Percentiles rank a stretch among this genome's conserved stretches.
These are phyloP conservation scores for Watsonalla cultraria DNA, from an alignment of 2,888 invertebrate genomes.

Conservation along the genomic window DNA sequence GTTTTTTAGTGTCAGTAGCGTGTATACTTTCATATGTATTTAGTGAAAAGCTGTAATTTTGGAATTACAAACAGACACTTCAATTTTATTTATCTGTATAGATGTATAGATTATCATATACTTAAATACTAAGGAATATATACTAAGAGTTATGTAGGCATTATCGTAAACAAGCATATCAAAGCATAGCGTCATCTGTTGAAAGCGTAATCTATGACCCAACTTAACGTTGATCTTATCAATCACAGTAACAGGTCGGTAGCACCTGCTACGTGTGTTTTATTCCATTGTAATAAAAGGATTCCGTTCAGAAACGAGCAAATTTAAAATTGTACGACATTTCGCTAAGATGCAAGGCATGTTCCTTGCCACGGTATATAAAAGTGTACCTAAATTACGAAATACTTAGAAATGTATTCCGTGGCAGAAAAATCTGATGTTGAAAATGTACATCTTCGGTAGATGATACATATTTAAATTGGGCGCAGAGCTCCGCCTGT, in stretches of 20 bases:
- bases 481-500: background rate
- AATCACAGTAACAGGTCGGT: background rate
- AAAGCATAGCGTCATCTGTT: background rate
- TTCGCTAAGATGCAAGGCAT: background rate
- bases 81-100: no score
- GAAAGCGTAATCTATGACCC: background rate
- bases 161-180: no score
- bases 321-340: background rate
- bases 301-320: background rate
- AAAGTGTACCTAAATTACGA: background rate
- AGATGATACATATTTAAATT: background rate
- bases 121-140: no score
- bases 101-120: no score
- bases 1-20: no score
- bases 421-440: background rate
- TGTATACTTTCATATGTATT: no score
- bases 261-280: background rate
- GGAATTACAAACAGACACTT: no score
- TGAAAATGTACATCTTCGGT: background rate
- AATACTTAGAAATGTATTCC: background rate
- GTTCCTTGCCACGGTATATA: background rate
- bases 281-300: background rate
- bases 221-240: background rate
- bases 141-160: no score
- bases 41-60: no score